These are phyloP conservation scores for Pogona vitticeps DNA, from an alignment of 2,113 vertebrate species.

Conservation along the genomic window DNA sequence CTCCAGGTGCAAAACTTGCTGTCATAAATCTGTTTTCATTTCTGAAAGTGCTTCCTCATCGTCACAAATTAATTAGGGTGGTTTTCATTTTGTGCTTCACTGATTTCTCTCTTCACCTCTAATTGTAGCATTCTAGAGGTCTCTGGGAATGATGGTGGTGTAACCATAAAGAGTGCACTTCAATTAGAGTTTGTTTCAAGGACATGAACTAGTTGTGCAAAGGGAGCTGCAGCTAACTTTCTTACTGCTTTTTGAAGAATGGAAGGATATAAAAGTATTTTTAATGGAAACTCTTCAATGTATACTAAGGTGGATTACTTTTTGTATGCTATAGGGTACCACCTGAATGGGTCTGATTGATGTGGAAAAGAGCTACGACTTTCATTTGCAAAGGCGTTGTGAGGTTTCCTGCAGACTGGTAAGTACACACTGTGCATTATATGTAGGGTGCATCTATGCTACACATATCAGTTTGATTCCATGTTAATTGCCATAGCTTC, in stretches of 20 bases:
- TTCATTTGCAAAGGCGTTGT: not conserved
- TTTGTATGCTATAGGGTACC: slow-evolving; percentile 1
- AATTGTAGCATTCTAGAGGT: slow-evolving; percentile 5
- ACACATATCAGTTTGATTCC: not conserved
- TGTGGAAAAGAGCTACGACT: not conserved
- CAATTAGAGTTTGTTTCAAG: slow-evolving; percentile 13
- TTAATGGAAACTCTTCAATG: not conserved
- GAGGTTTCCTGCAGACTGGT: slow-evolving; percentile 14
- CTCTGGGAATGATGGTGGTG: not conserved
- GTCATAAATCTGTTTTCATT: not conserved
- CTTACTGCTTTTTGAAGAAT: not conserved
- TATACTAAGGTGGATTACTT: not conserved
- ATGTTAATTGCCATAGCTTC: not conserved
- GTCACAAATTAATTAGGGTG: slow-evolving; percentile 1
- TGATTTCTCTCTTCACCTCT: slow-evolving; percentile 5
- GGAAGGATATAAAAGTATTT: not conserved
- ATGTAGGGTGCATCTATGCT: not conserved
- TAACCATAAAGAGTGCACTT: not conserved
- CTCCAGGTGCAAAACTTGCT: not conserved
- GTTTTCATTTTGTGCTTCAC: not conserved
- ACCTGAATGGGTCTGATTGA: slow-evolving; percentile 29
- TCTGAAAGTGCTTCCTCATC: not conserved
- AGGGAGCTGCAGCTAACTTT: not conserved
- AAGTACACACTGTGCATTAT: not conserved
- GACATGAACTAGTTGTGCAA: not conserved